Evolutionary conservation across 1,140 invertebrate species (phyloP).

Genomic region (Lepidurus arcticus): DNA sequence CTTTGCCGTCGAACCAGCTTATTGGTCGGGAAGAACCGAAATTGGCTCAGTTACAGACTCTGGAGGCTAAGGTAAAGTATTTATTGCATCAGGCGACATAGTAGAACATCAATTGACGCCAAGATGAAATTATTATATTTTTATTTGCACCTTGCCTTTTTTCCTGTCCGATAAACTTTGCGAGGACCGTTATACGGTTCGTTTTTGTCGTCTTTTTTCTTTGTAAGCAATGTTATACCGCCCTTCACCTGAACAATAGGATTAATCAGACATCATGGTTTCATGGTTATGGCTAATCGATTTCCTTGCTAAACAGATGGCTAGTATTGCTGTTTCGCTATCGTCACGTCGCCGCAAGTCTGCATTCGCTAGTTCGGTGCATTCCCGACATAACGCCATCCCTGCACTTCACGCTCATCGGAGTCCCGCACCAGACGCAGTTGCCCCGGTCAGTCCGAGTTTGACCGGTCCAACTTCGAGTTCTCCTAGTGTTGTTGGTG

Average conservation of each 20-base stretch:
- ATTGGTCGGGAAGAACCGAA: constrained; percentile 47
- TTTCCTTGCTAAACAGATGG: constrained; percentile 56
- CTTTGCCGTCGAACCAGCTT: constrained; percentile 30
- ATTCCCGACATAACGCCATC: constrained; percentile 17
- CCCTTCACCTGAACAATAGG: background rate
- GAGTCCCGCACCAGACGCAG: constrained; percentile 41
- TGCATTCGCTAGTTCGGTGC: background rate
- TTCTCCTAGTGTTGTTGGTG: constrained; percentile 50
- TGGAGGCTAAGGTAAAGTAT: constrained; percentile 67
- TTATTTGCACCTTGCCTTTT: background rate
- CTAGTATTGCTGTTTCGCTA: constrained; percentile 73
- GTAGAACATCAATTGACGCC: background rate
- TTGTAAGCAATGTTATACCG: background rate
- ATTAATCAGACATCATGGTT: constrained; percentile 1
- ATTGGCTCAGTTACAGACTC: constrained; percentile 65
- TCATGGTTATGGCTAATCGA: background rate
- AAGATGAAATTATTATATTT: background rate
- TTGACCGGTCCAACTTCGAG: constrained; percentile 27
- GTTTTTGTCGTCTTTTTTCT: background rate
- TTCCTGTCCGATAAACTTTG: background rate
- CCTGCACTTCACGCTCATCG: constrained; percentile 39
- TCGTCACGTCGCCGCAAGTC: constrained; percentile 48
- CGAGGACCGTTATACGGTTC: background rate
- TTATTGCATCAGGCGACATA: background rate
- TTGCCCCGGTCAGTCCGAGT: constrained; percentile 36